Base-by-base conservation (phyloP, 1,140 invertebrate genomes). In the Cylas formicarius region DNA sequence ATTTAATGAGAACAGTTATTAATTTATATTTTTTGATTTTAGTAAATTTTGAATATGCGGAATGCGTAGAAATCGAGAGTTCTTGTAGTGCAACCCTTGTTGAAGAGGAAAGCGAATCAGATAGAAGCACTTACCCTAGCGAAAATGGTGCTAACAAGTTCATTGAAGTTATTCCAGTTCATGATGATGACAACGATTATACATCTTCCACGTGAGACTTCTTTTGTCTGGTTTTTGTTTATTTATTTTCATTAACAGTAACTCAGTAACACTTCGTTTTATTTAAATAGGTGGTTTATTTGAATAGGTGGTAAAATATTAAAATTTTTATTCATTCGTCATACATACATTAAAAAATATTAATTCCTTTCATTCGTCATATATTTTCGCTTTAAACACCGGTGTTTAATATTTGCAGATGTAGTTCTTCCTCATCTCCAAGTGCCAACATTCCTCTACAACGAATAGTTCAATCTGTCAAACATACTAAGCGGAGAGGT, bases 401-500 rank as follows among this genome's bases (percentile, higher is more conserved):
- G 20, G 8, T 36, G 10, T 2, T 43, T 9, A 8, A n/a, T 31
- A 28, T 11, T 42, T 53, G 18, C 42, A 52, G 37, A 52, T 63
- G 48, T 49, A 77, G 73, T 62, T 74, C 69, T 42, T 82, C 80
- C 48, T 85, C 84, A 35, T 87, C 84, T 24, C 83, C 86, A 39
- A 90, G 86, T 71, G 88, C 90, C 66, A 97, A 99, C 72, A 99
- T 99, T 72, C 94, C 94, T 26, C 72, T 99, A 53, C 96, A 96
- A 92, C 78, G 96, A 65, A 92, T 99, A 58, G 92, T 97, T 21
- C 95, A 98, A 71, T 97, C 92, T 35, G 88, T 98, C 17, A 97
- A 96, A 65, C 86, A 98, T 66, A 97, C 91, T 5, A 97, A 97
- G 70, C 76, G 88, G 62, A 71, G 84, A 47, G 84, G 84, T 42